Evolutionary conservation across 1,140 invertebrate genomes (phyloP).

Genomic region (Meloidogyne hapla): DNA sequence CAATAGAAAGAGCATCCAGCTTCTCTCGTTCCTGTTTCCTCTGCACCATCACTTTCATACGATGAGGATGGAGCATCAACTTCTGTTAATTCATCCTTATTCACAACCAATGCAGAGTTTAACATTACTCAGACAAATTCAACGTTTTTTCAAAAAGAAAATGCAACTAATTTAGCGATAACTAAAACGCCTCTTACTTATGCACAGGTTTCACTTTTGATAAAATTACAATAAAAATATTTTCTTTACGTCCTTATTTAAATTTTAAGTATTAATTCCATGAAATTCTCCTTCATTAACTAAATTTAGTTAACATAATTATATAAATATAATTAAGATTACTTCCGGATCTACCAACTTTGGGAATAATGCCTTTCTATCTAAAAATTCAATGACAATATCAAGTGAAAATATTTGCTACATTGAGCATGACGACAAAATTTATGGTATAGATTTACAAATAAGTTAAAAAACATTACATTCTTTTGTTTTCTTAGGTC

Average conservation of each 20-base stretch:
- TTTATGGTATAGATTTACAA: not conserved
- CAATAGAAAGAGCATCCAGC: not conserved
- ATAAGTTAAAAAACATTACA: not conserved
- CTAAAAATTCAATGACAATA: not conserved
- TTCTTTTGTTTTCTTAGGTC: slow-evolving; percentile 35
- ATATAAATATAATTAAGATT: not conserved
- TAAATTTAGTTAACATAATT: too few relatives aligned
- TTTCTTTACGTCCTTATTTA: too few relatives aligned
- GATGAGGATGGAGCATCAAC: not conserved
- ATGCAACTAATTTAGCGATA: not conserved
- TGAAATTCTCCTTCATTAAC: too few relatives aligned
- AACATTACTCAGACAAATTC: not conserved
- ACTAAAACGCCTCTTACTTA: not conserved
- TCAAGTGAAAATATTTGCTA: not conserved
- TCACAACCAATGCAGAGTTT: not conserved
- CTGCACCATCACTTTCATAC: not conserved
- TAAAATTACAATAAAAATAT: too few relatives aligned
- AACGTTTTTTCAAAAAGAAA: not conserved
- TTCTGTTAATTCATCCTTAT: not conserved
- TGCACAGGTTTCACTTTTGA: not conserved
- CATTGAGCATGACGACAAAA: not conserved
- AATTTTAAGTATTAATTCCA: too few relatives aligned
- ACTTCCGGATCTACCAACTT: not conserved
- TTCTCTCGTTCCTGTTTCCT: not conserved
- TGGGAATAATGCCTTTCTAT: not conserved